These are phyloP conservation scores for Palythoa caribaeorum DNA, from an alignment of 92 coral and sea anemone species.

Conservation along the genomic window DNA sequence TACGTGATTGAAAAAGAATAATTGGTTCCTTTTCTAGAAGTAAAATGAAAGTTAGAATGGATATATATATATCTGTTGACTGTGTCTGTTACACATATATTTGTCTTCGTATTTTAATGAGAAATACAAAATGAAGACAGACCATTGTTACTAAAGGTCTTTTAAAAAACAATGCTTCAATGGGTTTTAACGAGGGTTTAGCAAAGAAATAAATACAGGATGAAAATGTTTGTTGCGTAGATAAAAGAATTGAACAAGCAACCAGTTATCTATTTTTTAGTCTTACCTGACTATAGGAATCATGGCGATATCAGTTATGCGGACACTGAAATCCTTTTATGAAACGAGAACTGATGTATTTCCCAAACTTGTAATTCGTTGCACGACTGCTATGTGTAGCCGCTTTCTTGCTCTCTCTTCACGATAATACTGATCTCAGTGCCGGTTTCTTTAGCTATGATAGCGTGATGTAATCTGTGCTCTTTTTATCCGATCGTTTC, in stretches of 20 bases:
- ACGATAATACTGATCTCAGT: background rate
- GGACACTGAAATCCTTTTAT: background rate
- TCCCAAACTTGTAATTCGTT: background rate
- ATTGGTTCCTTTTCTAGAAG: too few species aligned
- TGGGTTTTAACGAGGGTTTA: background rate
- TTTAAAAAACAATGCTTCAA: background rate
- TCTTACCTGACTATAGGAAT: constrained; percentile 15
- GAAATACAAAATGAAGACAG: background rate
- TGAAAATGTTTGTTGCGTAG: background rate
- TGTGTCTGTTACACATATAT: too few species aligned
- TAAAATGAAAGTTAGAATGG: too few species aligned
- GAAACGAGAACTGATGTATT: background rate
- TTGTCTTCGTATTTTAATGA: background rate
- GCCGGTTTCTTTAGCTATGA: background rate
- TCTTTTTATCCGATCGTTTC: background rate
- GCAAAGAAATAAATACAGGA: background rate
- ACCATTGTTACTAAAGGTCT: background rate
- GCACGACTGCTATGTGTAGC: background rate
- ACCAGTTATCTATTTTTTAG: background rate
- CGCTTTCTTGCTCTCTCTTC: background rate
- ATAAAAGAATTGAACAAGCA: background rate
- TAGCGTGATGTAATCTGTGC: background rate
- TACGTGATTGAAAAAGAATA: too few species aligned
- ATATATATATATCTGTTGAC: too few species aligned
- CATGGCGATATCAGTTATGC: background rate